Conservation (phyloP, 2,797 vertebrate genomes). For the Sebastes minor region DNA sequence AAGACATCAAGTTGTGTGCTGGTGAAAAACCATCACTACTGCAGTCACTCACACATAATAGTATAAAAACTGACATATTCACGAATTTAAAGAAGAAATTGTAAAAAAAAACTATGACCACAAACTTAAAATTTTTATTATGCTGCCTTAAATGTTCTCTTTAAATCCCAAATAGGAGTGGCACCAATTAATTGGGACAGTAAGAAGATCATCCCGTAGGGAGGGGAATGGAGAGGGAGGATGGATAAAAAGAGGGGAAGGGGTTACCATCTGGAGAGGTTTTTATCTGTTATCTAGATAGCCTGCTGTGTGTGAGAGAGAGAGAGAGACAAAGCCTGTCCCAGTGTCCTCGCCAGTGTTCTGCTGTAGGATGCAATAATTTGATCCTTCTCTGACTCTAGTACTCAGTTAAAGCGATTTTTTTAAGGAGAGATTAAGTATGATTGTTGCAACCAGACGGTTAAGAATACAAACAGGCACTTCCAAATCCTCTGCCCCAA, state of each 20-base stretch:
- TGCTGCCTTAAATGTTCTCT: neutral
- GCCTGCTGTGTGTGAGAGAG: neutral
- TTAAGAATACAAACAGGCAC: neutral
- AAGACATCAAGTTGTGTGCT: too few relatives aligned
- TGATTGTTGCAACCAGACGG: neutral
- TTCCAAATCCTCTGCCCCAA: neutral
- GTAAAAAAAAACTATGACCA: too few relatives aligned
- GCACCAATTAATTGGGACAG: conserved; percentile 2
- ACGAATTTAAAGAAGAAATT: too few relatives aligned
- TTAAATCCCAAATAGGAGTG: conserved; percentile 9
- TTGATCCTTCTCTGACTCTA: conserved; percentile 10
- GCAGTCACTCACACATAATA: too few relatives aligned
- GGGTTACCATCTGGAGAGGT: conserved; percentile 40
- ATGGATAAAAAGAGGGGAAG: conserved; percentile 10
- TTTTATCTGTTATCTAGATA: conserved; percentile 39
- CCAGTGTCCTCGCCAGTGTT: neutral
- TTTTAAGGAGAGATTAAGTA: conserved; percentile 17
- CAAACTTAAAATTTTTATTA: neutral
- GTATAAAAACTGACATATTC: too few relatives aligned
- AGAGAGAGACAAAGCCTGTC: neutral
- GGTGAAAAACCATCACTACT: too few relatives aligned
- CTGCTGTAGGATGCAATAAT: conserved; percentile 10
- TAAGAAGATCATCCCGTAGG: conserved; percentile 28
- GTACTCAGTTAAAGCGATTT: neutral
- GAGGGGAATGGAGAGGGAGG: conserved; percentile 7